Evolutionary conservation across 2,888 invertebrate species (phyloP), one percentile per base, ranked within the genome.

Genomic region (Drosophila longiperda): DNA sequence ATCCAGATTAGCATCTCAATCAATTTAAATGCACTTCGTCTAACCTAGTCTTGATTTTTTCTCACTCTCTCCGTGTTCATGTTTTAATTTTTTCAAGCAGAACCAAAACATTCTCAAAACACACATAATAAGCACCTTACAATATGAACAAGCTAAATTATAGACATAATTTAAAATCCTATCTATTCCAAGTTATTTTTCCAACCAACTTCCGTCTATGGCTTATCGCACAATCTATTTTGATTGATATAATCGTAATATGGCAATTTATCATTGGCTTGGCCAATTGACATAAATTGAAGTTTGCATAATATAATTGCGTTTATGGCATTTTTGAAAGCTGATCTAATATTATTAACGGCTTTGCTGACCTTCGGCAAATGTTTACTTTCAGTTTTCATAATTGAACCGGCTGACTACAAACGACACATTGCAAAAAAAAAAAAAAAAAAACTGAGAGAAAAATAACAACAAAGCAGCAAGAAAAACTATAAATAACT

Each of bases 381-480:
- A 75, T 88, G 73, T 86, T 85, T 83, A 90, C 88, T 88, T 88
- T 88, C 87, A 68, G 73, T 88, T 88, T 90, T 75, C 66, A 74
- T 81, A 75, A 82, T 79, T 75, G 66, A 76, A 64, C 74, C 58
- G 73, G 74, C 72, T 63, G 59, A 52, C 63, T 45, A 67, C 52
- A 68, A 80, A 60, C 66, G 76, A 65, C 71, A 75, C 23, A 80
- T 73, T 75, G 66, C 73, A 66, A 78, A 69, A 66, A 63, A 58
- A 63, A 66, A 52, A 36, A 38, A 48, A 42, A 52, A 45, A 38
- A 5, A 26, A 26, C 3, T 29, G 17, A 38, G 8, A 17, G 8
- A 42, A 26, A 32, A n/a, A n/a, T 17, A 32, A 32, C 7, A 54
- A 26, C n/a, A 54, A 26, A 38, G 34, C 40, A 36, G 52, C 34